These are phyloP conservation scores for Arrhopalites spinosus DNA, from an alignment of 2,888 invertebrate genomes.

Conservation along the genomic window DNA sequence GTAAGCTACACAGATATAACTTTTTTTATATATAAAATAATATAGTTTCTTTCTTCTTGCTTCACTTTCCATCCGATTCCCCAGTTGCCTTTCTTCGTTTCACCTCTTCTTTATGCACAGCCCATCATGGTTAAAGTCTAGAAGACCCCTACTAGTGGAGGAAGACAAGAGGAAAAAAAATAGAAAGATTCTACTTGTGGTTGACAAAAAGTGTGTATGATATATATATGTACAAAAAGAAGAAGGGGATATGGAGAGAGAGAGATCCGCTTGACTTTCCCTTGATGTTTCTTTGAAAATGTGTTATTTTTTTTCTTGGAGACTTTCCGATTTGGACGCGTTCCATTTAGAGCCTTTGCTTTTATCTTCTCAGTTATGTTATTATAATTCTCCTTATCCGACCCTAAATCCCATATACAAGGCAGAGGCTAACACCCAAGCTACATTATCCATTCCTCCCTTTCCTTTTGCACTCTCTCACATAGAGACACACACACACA, in stretches of 20 bases:
- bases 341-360: constrained; percentile 52
- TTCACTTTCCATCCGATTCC: too few relatives aligned
- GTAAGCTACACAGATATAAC: too few relatives aligned
- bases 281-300: constrained; percentile 19
- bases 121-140: too few relatives aligned
- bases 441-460: constrained; percentile 4
- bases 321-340: constrained; percentile 55
- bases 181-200: constrained; percentile 10
- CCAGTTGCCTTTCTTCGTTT: too few relatives aligned
- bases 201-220: constrained; percentile 23
- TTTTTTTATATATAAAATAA: too few relatives aligned
- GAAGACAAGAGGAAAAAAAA: background rate
- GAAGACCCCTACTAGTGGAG: too few relatives aligned
- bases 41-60: too few relatives aligned
- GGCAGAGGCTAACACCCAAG: constrained; percentile 23
- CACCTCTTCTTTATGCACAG: too few relatives aligned
- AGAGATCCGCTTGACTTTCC: constrained; percentile 29
- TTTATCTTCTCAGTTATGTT: constrained; percentile 56
- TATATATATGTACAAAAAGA: background rate
- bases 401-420: constrained; percentile 48
- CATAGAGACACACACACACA: background rate
- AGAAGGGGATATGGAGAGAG: background rate
- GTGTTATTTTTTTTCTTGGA: constrained; percentile 52
- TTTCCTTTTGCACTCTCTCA: background rate
- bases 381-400: constrained; percentile 56